Percentiles rank a stretch among this genome's conserved stretches.
Conservation (phyloP, 1,140 invertebrate species). For the Anastrepha ludens region DNA sequence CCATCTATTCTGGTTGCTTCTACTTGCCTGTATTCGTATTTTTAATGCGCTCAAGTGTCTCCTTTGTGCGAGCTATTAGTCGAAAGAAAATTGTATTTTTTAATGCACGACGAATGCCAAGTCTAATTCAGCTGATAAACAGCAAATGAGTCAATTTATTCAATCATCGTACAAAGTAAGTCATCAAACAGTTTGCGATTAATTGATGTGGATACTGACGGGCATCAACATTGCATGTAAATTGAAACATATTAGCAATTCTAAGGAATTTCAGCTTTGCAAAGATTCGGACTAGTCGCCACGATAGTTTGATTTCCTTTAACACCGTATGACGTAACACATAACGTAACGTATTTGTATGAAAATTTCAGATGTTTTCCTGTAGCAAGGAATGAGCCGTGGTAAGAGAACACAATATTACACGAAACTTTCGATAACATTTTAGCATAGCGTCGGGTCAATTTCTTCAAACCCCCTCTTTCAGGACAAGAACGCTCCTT, state of each 20-base stretch:
- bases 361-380: no score
- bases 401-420: no score
- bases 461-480: no score
- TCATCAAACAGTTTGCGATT: neutral
- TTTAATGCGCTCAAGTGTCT: conserved; percentile 47
- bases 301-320: no score
- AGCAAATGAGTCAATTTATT: conserved; percentile 13
- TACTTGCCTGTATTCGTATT: no score
- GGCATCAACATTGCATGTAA: neutral
- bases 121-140: conserved; percentile 43
- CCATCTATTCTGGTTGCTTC: neutral
- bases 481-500: no score
- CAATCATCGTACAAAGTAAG: neutral
- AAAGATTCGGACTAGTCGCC: neutral
- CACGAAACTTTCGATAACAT: no score
- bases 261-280: no score
- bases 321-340: no score
- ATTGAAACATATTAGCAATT: neutral
- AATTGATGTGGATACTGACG: neutral
- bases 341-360: no score
- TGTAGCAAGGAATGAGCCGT: no score
- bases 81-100: conserved; percentile 27
- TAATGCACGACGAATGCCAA: conserved; percentile 19
- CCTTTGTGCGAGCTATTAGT: conserved; percentile 46
- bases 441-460: no score